Base-by-base conservation (phyloP, 2,113 vertebrate species). In the Atrichornis clamosus region DNA sequence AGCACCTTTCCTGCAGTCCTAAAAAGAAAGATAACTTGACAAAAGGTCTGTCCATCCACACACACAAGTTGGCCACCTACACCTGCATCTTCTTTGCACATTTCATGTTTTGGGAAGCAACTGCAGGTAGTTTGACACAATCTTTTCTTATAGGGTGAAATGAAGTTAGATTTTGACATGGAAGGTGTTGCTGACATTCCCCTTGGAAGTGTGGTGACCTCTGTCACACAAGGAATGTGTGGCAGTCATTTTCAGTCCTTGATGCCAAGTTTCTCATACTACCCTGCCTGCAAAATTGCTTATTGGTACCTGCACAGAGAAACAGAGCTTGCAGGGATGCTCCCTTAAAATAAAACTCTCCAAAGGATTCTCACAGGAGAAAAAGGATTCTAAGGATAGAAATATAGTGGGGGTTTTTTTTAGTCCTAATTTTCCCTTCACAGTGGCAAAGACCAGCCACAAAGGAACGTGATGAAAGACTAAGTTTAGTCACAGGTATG, bases 401-500 rank as follows among this genome's bases (percentile, higher is more conserved):
- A 84, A 53, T 47, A 39, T 2, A 1, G n/a, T n/a, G n/a, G n/a
- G n/a, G n/a, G n/a, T 39, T 55, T 60, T 46, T 84, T 78, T 42
- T 0, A 90, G 47, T 56, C 56, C 58, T 85, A 59, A 13, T 88
- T 88, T 84, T 76, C 44, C 41, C 16, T 83, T 76, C 63, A 44
- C 9, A 42, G 49, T 73, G 30, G 49, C 76, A 88, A 83, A 55
- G 58, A 28, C 27, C 70, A 92, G 39, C 26, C 86, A 86, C 59
- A 83, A 88, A 86, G 68, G 28, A 90, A 42, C 0, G 5, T 28
- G 83, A 95, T 88, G 91, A 92, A 89, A 92, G 86, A 92, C 55
- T 86, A 90, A 88, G 83, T 92, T 96, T 95, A 89, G 80, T 89
- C 80, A 86, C 72, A 86, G 67, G 37, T 77, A 80, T 44, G 59